phyloP scores from a whole-genome alignment of 2,797 vertebrate genomes.

The Alcedo quadribrachys region DNA sequence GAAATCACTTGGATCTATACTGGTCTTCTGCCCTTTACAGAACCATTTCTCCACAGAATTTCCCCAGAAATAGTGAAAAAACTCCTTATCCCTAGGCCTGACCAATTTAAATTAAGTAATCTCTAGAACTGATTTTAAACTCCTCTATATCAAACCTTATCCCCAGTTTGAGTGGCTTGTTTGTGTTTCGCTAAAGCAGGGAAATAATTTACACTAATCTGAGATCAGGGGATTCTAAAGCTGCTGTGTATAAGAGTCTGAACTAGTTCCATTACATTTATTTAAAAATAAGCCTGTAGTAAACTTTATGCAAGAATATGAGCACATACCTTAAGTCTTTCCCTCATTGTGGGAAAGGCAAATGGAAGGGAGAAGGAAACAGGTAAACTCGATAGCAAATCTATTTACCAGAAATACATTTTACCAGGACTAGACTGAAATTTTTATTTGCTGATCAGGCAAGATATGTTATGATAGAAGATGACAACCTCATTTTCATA shows the following conservation, averaged over 20 bases:
- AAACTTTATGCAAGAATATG: neutral
- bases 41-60: neutral
- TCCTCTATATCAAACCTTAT: neutral
- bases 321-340: neutral
- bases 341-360: neutral
- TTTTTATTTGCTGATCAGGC: neutral
- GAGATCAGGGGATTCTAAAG: slow-evolving; percentile 14
- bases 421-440: neutral
- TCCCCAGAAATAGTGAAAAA: neutral
- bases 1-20: neutral
- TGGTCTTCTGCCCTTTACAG: neutral
- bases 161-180: neutral
- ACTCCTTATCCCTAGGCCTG: neutral
- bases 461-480: neutral
- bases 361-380: neutral
- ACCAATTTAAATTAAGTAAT: neutral
- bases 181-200: neutral
- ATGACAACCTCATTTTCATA: neutral
- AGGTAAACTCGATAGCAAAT: neutral
- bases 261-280: slow-evolving; percentile 4
- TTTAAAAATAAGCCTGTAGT: slow-evolving; percentile 32
- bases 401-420: neutral
- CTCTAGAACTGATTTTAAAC: slow-evolving; percentile 9
- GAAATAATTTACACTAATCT: slow-evolving; percentile 10
- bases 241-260: neutral